Evolutionary conservation across 1,140 invertebrate genomes (phyloP), one percentile per base, ranked within the genome.

Genomic region (Goniozus legneri): DNA sequence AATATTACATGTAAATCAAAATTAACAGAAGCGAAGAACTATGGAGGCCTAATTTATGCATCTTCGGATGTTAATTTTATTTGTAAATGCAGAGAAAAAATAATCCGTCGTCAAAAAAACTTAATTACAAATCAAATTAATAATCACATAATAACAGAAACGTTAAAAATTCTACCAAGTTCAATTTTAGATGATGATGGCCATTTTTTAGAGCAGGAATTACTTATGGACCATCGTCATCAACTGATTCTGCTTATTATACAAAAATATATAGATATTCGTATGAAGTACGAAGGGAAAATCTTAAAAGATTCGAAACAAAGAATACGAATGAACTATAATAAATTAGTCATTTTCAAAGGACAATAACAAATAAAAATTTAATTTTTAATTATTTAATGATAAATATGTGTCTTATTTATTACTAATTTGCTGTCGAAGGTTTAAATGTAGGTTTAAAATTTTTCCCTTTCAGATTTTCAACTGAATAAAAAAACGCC

Each of bases 161-260:
- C 33, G 7, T n/a, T 41, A 14, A 41, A 24, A 41, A 41, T 27
- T n/a, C 7, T 41, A 27, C 39, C 39, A 12, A 7, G 6, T 12
- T 24, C 2, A 24, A 30, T 35, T 31, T 15, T 49, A 22, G 13
- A 22, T 15, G 1, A 37, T 19, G 19, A 49, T 31, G 14, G 27
- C 12, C 47, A 49, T 37, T 27, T 32, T 37, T 22, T 49, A 8
- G 47, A 49, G 8, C 33, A 49, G 15, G 47, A 49, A 21, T 15
- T 19, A 10, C 20, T 49, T 4, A 13, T 16, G 3, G 33, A 49
- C 22, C 47, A 49, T 42, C 16, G 39, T 3, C 31, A 41, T 38
- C 14, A 49, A 49, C 1, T 49, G 4, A 42, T 49, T 16, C 22
- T 12, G 12, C 13, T 43, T 2, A 49, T 49, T 19, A 16, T 43